Conservation (phyloP, 2,888 invertebrate genomes). For the Drosophila austrosaltans region DNA sequence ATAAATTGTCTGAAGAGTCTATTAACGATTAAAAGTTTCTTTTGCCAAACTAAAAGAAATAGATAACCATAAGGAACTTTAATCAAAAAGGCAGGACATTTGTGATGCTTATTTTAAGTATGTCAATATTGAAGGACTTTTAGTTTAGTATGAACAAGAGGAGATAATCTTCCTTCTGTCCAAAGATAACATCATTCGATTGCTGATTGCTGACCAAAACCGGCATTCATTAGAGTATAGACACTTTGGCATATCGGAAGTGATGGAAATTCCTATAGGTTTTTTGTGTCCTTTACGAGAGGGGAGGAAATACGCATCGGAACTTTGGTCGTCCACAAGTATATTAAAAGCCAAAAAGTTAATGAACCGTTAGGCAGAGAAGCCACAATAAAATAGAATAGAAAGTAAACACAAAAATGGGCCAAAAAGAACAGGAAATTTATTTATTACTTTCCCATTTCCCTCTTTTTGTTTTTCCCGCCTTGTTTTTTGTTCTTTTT, state of each 20-base stretch:
- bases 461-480: conserved; percentile 37
- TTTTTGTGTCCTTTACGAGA: not conserved
- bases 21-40: too few species aligned
- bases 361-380: conserved; percentile 67
- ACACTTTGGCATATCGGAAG: not conserved
- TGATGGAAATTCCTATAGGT: not conserved
- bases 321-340: conserved; percentile 62
- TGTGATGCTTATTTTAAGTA: too few species aligned
- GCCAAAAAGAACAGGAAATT: conserved; percentile 56
- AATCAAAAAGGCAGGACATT: too few species aligned
- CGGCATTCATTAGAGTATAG: not conserved
- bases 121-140: too few species aligned
- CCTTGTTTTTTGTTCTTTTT: conserved; percentile 19
- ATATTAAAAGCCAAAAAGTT: conserved; percentile 75
- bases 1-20: too few species aligned
- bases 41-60: too few species aligned
- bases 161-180: too few species aligned
- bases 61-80: too few species aligned
- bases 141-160: too few species aligned
- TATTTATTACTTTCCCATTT: conserved; percentile 66
- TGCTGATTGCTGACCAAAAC: not conserved
- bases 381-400: conserved; percentile 55
- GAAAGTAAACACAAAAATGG: conserved; percentile 54
- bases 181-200: too few species aligned
- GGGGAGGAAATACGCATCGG: conserved; percentile 51